phyloP scores from a whole-genome alignment of 2,888 invertebrate species.

The Nasonovia ribisnigri region DNA sequence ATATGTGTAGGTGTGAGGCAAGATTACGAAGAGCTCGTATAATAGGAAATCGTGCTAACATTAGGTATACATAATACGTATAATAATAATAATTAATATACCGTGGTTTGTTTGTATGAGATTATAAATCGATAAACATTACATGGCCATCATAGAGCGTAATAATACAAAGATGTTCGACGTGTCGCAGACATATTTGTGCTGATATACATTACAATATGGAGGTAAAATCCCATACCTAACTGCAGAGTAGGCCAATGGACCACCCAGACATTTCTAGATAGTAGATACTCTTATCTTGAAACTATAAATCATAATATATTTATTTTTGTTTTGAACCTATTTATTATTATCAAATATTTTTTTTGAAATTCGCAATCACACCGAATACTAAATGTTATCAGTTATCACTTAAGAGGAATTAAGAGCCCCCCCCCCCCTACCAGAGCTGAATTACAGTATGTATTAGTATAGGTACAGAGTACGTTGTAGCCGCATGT shows the following conservation, averaged over 20 bases:
- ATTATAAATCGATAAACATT: background rate
- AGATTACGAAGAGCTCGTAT: background rate
- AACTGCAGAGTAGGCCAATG: background rate
- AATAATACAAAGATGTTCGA: background rate
- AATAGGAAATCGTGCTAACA: background rate
- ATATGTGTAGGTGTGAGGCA: background rate
- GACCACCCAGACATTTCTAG: background rate
- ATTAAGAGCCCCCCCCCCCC: too few relatives aligned
- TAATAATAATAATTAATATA: background rate
- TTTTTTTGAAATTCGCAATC: background rate
- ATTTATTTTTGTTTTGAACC: background rate
- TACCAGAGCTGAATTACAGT: too few relatives aligned
- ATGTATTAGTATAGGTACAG: too few relatives aligned
- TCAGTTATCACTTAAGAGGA: too few relatives aligned
- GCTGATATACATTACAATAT: background rate
- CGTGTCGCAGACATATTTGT: background rate
- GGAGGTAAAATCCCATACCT: background rate
- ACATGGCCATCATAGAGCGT: background rate
- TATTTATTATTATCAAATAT: background rate
- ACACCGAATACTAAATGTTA: too few relatives aligned
- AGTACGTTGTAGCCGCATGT: too few relatives aligned
- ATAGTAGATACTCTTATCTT: background rate
- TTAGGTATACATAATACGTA: fast-evolving
- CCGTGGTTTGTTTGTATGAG: background rate
- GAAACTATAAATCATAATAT: background rate